phyloP scores from a whole-genome alignment of 2,797 vertebrate genomes.

The Champsocephalus esox region DNA sequence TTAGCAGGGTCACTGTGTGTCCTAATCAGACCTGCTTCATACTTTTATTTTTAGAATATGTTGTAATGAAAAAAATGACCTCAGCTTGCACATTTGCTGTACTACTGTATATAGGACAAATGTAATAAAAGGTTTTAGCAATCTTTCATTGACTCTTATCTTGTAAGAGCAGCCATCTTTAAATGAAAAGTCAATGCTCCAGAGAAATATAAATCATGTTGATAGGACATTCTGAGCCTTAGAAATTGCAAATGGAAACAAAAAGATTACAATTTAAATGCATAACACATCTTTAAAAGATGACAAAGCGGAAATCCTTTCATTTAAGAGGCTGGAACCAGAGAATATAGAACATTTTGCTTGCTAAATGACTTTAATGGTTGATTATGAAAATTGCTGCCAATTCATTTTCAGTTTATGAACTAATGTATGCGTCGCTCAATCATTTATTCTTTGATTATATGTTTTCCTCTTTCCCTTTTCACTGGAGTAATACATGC shows the following conservation, averaged over 20 bases:
- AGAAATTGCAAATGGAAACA: neutral
- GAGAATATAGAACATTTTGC: neutral
- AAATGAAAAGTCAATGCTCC: neutral
- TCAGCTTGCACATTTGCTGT: neutral
- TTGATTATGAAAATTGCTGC: neutral
- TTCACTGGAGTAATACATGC: constrained; percentile 11
- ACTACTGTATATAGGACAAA: no score
- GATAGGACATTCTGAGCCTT: neutral
- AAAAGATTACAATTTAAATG: neutral
- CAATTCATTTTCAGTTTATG: constrained; percentile 1
- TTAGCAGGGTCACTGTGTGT: neutral
- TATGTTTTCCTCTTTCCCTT: constrained; percentile 1
- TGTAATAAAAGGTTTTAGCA: no score
- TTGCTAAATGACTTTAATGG: neutral
- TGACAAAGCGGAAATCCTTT: neutral
- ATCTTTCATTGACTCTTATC: neutral
- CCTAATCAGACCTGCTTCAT: neutral
- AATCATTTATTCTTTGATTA: neutral
- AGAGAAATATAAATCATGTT: neutral
- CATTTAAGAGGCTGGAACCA: neutral
- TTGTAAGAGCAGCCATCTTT: neutral
- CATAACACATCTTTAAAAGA: neutral
- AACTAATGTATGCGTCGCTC: neutral
- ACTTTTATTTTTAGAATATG: neutral
- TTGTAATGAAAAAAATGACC: neutral